A percentile compares a stretch with the other conserved stretches of the same genome.
These are phyloP conservation scores for Hylia prasina DNA, from an alignment of 2,113 vertebrate genomes.

Conservation along the genomic window DNA sequence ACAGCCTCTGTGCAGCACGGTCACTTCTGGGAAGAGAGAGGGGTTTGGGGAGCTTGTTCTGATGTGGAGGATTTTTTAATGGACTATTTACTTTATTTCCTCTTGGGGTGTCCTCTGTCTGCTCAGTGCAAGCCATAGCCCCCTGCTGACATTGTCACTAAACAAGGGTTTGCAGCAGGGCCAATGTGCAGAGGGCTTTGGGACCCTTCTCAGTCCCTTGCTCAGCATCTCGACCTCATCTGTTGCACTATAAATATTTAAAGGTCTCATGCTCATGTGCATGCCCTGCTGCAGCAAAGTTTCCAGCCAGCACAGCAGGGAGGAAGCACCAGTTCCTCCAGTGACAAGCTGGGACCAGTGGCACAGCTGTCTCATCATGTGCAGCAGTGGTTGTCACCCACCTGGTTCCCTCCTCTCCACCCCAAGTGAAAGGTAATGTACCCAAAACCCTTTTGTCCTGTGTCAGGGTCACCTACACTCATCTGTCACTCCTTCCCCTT, in stretches of 20 bases:
- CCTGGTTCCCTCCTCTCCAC: background rate
- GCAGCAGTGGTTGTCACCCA: accelerated
- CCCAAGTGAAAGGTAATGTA: accelerated
- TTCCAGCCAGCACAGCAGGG: background rate
- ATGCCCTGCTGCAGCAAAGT: background rate
- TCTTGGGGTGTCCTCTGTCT: background rate
- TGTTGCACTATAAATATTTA: background rate
- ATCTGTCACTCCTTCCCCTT: background rate
- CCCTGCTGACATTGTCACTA: accelerated
- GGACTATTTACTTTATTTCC: background rate
- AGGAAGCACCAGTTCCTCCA: background rate
- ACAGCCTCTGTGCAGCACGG: background rate
- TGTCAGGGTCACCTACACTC: background rate
- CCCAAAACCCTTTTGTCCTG: background rate
- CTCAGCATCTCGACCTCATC: background rate
- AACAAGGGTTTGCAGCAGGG: background rate
- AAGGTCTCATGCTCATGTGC: background rate
- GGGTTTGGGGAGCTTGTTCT: background rate
- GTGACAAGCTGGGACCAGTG: background rate
- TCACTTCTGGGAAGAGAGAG: background rate
- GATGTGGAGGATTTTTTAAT: background rate
- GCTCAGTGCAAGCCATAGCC: background rate
- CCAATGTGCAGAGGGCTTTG: accelerated
- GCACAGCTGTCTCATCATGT: background rate
- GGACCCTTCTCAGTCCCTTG: background rate